Conservation (phyloP, 2,113 vertebrate genomes). For the Uria aalge region DNA sequence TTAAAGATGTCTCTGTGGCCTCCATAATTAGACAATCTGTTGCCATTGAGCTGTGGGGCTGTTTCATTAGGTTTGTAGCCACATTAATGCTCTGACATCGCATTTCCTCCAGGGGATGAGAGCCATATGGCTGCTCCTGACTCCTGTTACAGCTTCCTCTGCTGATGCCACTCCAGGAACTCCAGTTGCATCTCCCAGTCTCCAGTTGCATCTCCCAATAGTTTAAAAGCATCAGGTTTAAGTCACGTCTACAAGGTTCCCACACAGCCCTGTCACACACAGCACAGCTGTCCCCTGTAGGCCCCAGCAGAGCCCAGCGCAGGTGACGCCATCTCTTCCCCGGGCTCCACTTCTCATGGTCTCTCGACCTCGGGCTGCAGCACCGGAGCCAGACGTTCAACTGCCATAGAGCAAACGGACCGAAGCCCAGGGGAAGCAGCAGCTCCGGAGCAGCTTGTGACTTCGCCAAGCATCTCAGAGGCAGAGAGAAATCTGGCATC, state of each 20-base stretch:
- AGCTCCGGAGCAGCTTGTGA: neutral
- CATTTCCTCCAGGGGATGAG: rapidly evolving
- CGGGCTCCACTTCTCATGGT: rapidly evolving
- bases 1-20: neutral
- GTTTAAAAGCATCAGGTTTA: neutral
- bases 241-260: rapidly evolving
- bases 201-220: rapidly evolving
- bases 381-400: neutral
- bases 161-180: rapidly evolving
- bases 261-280: rapidly evolving
- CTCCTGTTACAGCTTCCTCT: neutral
- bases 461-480: neutral
- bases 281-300: rapidly evolving
- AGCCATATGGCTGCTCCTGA: neutral
- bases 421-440: neutral
- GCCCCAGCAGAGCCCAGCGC: rapidly evolving
- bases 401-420: neutral
- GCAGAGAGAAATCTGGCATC: neutral
- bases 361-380: neutral
- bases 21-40: neutral
- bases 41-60: neutral
- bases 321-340: neutral
- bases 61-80: neutral
- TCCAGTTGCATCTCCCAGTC: neutral
- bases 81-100: neutral